Evolutionary conservation across 1,140 invertebrate species (phyloP).

Genomic region (Idris sp.): DNA sequence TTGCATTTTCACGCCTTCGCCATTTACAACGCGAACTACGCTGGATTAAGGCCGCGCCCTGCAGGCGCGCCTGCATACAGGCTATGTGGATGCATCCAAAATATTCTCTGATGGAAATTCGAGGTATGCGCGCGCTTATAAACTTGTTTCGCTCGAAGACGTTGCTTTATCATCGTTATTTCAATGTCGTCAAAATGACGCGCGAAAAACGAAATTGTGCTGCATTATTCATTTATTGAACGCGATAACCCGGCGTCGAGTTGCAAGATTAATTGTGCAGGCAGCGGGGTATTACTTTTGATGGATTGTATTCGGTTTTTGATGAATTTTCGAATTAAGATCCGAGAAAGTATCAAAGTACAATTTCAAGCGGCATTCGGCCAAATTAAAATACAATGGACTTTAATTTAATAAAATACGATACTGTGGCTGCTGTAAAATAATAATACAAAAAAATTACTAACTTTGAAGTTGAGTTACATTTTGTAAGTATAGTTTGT

Average conservation of each 20-base stretch:
- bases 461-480: too few species aligned
- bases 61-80: slow-evolving; percentile 50
- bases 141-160: slow-evolving; percentile 49
- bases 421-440: neutral
- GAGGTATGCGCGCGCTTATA: slow-evolving; percentile 44
- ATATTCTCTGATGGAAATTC: slow-evolving; percentile 56
- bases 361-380: neutral
- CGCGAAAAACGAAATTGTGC: slow-evolving; percentile 36
- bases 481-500: too few species aligned
- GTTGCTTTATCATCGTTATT: slow-evolving; percentile 38
- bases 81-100: slow-evolving; percentile 47
- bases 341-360: neutral
- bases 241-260: slow-evolving; percentile 34
- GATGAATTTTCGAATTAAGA: slow-evolving; percentile 17
- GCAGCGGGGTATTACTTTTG: slow-evolving; percentile 27
- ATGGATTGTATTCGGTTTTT: slow-evolving; percentile 24
- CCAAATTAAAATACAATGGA: slow-evolving; percentile 3
- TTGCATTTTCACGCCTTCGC: slow-evolving; percentile 65
- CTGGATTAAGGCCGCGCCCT: slow-evolving; percentile 60
- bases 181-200: slow-evolving; percentile 33
- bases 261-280: slow-evolving; percentile 25
- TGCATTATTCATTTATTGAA: slow-evolving; percentile 45
- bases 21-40: slow-evolving; percentile 62
- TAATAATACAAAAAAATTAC: too few species aligned
- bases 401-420: slow-evolving; percentile 6